A percentile compares a stretch with the other conserved stretches of the same genome.
phyloP scores from a whole-genome alignment of 2,888 invertebrate species.

The Osedax fenrisi region DNA sequence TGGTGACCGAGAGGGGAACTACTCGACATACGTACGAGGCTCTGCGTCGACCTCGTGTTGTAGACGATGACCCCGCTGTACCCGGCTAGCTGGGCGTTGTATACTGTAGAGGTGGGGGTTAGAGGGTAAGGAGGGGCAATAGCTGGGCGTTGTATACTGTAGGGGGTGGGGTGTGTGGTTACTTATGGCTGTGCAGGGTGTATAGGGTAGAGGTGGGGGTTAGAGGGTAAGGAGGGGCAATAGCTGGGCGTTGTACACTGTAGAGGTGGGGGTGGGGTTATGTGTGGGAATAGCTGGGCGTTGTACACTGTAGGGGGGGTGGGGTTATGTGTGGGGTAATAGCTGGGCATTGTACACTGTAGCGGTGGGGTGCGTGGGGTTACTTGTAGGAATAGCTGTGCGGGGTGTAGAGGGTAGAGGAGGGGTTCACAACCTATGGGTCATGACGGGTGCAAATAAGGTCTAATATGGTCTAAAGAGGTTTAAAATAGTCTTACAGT shows the following conservation, averaged over 20 bases:
- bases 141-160: no score
- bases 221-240: no score
- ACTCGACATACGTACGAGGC: neutral
- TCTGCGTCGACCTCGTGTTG: neutral
- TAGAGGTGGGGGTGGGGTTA: neutral
- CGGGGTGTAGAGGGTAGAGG: neutral
- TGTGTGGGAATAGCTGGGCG: neutral
- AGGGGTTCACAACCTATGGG: no score
- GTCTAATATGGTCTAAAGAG: no score
- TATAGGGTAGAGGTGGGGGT: neutral
- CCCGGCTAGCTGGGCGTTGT: neutral
- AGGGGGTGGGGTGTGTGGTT: neutral
- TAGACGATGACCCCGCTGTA: neutral
- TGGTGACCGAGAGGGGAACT: neutral
- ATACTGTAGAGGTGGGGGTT: neutral
- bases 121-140: neutral
- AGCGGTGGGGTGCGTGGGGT: neutral
- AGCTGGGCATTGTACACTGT: no score
- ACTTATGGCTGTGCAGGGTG: neutral
- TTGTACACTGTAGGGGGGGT: neutral
- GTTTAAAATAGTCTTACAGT: no score
- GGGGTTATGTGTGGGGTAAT: neutral
- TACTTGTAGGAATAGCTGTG: neutral
- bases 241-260: no score
- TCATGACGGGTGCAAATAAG: no score